These are phyloP conservation scores for Nysson spinosus DNA, from an alignment of 2,888 invertebrate genomes.

Conservation along the genomic window DNA sequence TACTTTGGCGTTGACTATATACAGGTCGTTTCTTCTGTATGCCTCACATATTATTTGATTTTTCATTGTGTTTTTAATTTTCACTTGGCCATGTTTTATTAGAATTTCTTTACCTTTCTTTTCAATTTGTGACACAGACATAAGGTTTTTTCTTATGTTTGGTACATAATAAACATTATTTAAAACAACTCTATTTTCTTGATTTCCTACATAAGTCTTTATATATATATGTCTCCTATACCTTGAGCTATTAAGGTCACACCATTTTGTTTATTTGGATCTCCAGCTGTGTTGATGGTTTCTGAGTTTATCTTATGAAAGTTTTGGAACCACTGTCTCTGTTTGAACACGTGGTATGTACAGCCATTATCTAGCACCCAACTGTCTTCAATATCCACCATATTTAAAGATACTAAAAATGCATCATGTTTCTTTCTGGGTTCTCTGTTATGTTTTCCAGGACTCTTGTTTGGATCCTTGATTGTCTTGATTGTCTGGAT, in stretches of 20 bases:
- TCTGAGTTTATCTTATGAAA: neutral
- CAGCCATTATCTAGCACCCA: neutral
- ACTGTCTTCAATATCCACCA: too few species aligned
- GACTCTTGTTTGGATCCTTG: too few species aligned
- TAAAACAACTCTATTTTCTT: too few species aligned
- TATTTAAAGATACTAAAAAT: too few species aligned
- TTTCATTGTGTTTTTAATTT: neutral
- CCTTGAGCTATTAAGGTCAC: neutral
- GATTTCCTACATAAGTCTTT: neutral
- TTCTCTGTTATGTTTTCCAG: too few species aligned
- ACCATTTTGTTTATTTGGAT: neutral
- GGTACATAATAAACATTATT: constrained; percentile 4
- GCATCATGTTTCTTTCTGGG: too few species aligned
- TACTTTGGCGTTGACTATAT: constrained; percentile 1
- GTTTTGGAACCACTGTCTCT: neutral
- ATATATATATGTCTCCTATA: neutral
- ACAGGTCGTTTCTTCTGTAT: neutral
- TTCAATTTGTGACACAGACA: constrained; percentile 4
- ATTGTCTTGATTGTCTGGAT: too few species aligned
- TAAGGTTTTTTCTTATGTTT: neutral
- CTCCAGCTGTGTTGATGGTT: too few species aligned
- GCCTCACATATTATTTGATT: too few species aligned
- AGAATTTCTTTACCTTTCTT: neutral
- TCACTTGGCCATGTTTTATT: neutral
- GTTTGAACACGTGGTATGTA: neutral